Evolutionary conservation across 2,797 vertebrate genomes (phyloP), one percentile per base, ranked within the genome.

Genomic region (Eulemur rubriventer): DNA sequence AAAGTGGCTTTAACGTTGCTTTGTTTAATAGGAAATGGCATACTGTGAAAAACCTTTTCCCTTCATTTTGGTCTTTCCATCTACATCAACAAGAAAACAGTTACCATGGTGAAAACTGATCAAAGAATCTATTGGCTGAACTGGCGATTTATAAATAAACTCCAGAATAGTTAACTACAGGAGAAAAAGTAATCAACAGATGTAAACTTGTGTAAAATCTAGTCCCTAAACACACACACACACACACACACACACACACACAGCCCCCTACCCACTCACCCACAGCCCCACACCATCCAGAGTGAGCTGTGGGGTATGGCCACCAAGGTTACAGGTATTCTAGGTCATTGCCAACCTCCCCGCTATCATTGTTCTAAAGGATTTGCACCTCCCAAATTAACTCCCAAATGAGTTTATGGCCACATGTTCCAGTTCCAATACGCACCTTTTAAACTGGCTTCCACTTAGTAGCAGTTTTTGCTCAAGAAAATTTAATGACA

Each of bases 401-500:
- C 30, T 65, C 43, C 70, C 67, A 72, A 89, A 46, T 5, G 26
- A 86, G 43, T 61, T 80, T 55, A 67, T 33, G n/a, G 65, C 35
- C 75, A 5, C 22, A 24, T 30, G 26, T 78, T 81, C 57, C 20
- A 57, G 46, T 73, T 95, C 38, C 4, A 22, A 91, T 17, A 57
- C 10, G 86, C 2, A 38, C 41, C 83, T 94, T 95, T 94, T 81
- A 90, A 91, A 76, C 7, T 70, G 61, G n/a, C 81, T 94, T 95
- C 24, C 17, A 79, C 76, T 97, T 88, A 35, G 69, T 82, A 85
- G 91, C 38, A 91, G 67, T 57, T 94, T 96, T 63, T 89, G 79
- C 61, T 94, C 38, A 67, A 96, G 81, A 96, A 93, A 88, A 88
- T 92, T 91, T 94, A 92, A 96, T 78, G 75, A 87, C 48, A 61